Conservation (phyloP, 2,113 vertebrate genomes). For the Cryptomyrus ogoouensis region DNA sequence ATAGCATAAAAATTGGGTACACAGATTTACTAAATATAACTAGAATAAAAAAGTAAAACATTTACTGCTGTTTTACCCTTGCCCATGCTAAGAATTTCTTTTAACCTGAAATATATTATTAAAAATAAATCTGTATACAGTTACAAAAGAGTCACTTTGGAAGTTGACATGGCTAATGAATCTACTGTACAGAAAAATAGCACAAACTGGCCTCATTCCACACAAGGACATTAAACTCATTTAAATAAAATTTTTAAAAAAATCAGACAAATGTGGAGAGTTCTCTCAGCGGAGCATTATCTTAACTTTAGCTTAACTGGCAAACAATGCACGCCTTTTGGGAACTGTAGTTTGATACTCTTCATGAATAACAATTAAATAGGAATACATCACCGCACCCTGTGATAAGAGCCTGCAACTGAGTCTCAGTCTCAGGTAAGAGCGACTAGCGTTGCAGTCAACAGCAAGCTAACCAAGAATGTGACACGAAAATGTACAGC, state of each 20-base stretch:
- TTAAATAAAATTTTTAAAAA: not conserved
- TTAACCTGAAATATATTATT: not conserved
- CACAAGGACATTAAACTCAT: slow-evolving; percentile 1
- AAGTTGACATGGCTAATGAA: not conserved
- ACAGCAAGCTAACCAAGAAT: not conserved
- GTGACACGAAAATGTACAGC: not conserved
- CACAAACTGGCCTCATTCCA: not conserved
- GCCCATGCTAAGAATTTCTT: not conserved
- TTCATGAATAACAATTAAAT: not conserved
- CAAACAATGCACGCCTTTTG: not conserved
- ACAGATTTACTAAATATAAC: not conserved
- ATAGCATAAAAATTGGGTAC: not conserved
- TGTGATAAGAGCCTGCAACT: not conserved
- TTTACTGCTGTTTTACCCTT: not conserved
- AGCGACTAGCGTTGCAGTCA: not conserved
- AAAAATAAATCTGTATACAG: not conserved
- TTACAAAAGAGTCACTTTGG: not conserved
- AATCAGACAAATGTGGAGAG: not conserved
- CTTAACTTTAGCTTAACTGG: not conserved
- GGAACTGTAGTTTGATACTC: not conserved
- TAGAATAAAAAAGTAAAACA: not conserved
- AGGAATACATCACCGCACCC: not conserved
- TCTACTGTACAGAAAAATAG: not conserved
- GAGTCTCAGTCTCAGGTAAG: not conserved
- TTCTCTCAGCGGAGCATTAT: not conserved